Evolutionary conservation across 2,113 vertebrate genomes (phyloP).

Genomic region (Trogon surrucura): DNA sequence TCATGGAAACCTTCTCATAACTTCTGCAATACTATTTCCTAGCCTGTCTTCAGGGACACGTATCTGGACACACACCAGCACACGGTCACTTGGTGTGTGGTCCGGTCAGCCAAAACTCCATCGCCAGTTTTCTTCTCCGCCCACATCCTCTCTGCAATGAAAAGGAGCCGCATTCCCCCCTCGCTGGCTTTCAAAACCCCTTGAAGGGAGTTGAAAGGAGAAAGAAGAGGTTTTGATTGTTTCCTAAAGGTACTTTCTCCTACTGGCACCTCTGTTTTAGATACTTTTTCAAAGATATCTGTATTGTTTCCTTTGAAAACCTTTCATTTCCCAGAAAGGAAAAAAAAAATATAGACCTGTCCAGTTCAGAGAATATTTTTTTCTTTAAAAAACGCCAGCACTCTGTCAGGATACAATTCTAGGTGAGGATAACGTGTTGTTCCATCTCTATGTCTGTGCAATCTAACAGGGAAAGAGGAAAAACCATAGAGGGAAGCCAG

Average conservation of each 20-base stretch:
- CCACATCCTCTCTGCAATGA: slow-evolving; percentile 23
- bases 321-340: background rate
- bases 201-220: background rate
- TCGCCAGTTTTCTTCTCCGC: background rate
- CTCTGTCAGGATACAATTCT: background rate
- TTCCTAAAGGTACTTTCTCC: background rate
- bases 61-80: background rate
- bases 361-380: background rate
- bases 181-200: background rate
- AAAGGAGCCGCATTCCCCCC: slow-evolving; percentile 2
- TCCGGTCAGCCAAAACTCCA: background rate
- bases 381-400: too few species aligned
- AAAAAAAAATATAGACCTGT: background rate
- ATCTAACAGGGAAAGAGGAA: background rate
- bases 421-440: background rate
- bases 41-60: background rate
- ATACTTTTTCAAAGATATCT: background rate
- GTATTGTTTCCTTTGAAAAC: background rate
- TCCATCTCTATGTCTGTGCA: background rate
- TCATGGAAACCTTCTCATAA: background rate
- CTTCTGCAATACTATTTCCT: background rate
- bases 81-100: background rate
- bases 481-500: background rate
- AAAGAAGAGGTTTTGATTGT: background rate
- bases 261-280: background rate